Base-by-base conservation (phyloP, 2,113 vertebrate species). In the Sturnus vulgaris region DNA sequence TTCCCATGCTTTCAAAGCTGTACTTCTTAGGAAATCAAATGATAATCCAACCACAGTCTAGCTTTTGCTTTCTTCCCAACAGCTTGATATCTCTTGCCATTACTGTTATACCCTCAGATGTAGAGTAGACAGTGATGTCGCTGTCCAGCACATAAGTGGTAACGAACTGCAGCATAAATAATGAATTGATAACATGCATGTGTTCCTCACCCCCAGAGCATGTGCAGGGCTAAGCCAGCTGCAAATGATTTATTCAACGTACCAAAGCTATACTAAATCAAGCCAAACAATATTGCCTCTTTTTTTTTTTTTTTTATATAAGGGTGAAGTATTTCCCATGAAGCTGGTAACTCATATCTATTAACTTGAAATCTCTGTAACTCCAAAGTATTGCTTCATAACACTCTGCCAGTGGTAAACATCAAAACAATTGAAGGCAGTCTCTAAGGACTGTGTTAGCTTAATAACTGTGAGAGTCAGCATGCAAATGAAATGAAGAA, bases 171-270 rank as follows among this genome's bases (percentile, higher is more conserved):
- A 83, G 90, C 81, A 94, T 91, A 95, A 94, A 95, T 97, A 96
- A 97, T 72, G 88, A 91, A 88, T 97, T 97, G 96, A 97, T 97
- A 97, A 93, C 90, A 96, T 65, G 90, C 96, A 97, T 92, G 86
- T 97, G 96, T 95, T 96, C 84, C 60, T 97, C 59, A 56, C 59
- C 75, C 93, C 92, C 80, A 68, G 86, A 96, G 73, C 89, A 84
- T 83, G 53, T 96, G 81, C 90, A 92, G 15, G 49, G 56, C 57
- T 69, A 83, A 93, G 80, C 93, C 97, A 97, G 93, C 97, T 98
- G 96, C 91, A 97, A 97, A 88, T 96, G 84, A 96, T 97, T 97
- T 97, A 95, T 95, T 89, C 82, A 60, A 69, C 24, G 47, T 96
- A 97, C 93, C 88, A 95, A 97, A 96, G 94, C 73, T 73, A 69